Evolutionary conservation across 1,140 invertebrate genomes (phyloP).

Genomic region (Drosophila busckii): DNA sequence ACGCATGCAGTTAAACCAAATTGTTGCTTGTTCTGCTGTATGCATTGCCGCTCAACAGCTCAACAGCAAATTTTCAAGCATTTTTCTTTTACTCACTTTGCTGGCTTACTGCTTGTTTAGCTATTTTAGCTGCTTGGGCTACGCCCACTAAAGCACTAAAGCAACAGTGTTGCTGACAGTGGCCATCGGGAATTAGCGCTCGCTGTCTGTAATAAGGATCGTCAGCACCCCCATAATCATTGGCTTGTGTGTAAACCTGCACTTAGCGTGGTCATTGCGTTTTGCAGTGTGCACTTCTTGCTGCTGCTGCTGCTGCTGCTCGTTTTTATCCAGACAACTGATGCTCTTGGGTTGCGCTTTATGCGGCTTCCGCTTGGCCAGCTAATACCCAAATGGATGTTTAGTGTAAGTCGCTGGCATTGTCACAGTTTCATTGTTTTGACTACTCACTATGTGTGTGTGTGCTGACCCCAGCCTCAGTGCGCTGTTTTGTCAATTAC

Average conservation of each 20-base stretch:
- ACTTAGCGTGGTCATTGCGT: slow-evolving; percentile 69
- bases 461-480: slow-evolving; percentile 15
- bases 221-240: slow-evolving; percentile 66
- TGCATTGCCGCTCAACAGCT: too few relatives aligned
- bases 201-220: slow-evolving; percentile 74
- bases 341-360: slow-evolving; percentile 64
- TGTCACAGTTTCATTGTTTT: slow-evolving; percentile 4
- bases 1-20: too few relatives aligned
- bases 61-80: slow-evolving; percentile 25
- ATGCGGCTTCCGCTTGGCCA: slow-evolving; percentile 62
- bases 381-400: slow-evolving; percentile 74
- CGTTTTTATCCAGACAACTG: slow-evolving; percentile 23
- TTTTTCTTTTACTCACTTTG: slow-evolving; percentile 57
- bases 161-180: slow-evolving; percentile 57
- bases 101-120: slow-evolving; percentile 63
- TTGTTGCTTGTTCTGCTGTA: too few relatives aligned
- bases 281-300: slow-evolving; percentile 10
- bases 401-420: slow-evolving; percentile 62
- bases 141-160: neutral
- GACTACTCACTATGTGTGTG: too few relatives aligned
- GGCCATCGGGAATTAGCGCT: slow-evolving; percentile 71
- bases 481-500: slow-evolving; percentile 37
- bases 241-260: slow-evolving; percentile 76
- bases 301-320: slow-evolving; percentile 18
- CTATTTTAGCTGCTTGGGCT: slow-evolving; percentile 38